Base-by-base conservation (phyloP, 2,888 invertebrate genomes). In the Leucania comma region DNA sequence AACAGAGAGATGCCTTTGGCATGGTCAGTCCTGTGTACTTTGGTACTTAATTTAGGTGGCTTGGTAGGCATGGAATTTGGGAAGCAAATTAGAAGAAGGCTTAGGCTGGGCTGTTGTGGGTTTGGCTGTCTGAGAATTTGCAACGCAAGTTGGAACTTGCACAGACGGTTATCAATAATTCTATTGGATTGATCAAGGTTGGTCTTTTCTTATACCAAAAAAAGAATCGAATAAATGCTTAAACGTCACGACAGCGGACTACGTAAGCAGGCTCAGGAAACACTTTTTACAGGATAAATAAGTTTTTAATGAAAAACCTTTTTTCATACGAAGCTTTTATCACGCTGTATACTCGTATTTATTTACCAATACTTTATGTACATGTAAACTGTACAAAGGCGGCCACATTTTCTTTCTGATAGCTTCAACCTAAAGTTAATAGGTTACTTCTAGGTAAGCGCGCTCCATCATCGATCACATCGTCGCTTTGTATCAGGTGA, bases 1-100 rank as follows among this genome's bases (percentile, higher is more conserved):
- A 85, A 85, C 85, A 81, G 62, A 66, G 75, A 73, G 80, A 69
- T 57, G 74, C 84, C 77, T 86, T 83, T 82, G 80, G 76, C 60
- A 71, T 75, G 76, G 80, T 75, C 75, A 74, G 50, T 65, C 58
- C 64, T 86, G 81, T 84, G 78, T 81, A 70, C 81, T 81, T 75
- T 81, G 78, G 63, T 82, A 74, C 81, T 84, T 86, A 86, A 86
- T 85, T 85, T 84, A 66, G 71, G 67, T 72, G 72, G 72, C 73
- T 64, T 82, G 54, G 72, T 60, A 78, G 82, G 73, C 70, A 77
- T 63, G 66, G 71, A 71, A 86, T 86, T 79, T 81, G 71, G 67
- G 65, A 76, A 68, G 71, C 78, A 75, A 85, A 81, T 84, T 73
- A 67, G 68, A 72, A 70, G 67, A 68, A 62, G n/a, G 64, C 42